Base-by-base conservation (phyloP, 2,888 invertebrate species). In the Crocallis elinguaria region DNA sequence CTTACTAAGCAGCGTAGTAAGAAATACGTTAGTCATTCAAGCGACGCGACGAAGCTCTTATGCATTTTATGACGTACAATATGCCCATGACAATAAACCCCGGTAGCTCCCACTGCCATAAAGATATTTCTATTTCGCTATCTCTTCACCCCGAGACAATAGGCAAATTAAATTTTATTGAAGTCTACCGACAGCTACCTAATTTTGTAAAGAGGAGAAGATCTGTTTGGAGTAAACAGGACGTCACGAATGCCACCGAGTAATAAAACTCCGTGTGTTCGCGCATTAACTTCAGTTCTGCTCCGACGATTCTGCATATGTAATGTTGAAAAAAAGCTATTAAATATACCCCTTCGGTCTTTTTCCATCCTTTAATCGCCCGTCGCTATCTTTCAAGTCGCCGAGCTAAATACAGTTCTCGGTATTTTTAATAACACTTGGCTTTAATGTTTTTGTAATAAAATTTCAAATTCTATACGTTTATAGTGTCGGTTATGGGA, bases 131-230 rank as follows among this genome's bases (percentile, higher is more conserved):
- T 62, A 60, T 67, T 66, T 65, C 58, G 58, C 66, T 62, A 49
- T 53, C 49, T 46, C 50, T 32, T 53, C 58, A 65, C 62, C 65
- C 63, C 64, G 60, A 77, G 75, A 86, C 84, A 88, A 87, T 82
- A 76, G 82, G 67, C 71, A 70, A 84, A 86, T 88, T 85, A 86
- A 84, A 85, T 84, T 88, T 87, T 86, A 87, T 88, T 77, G 77
- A 79, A 75, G 73, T 71, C 66, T 69, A 67, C 73, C 77, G 79
- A 69, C 73, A 69, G 84, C 85, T 81, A 79, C 83, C 71, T 80
- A 77, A 77, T 72, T 71, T 72, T 67, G 64, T 59, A 60, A 68
- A 70, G 66, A 66, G 67, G 57, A 63, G 62, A 57, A 58, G 64
- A 66, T 72, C 62, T 70, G 72, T 77, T 80, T 73, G 71, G 74